Percentiles rank a stretch among this genome's conserved stretches.
These are phyloP conservation scores for Drosophila helvetica DNA, from an alignment of 2,888 invertebrate genomes.

Conservation along the genomic window DNA sequence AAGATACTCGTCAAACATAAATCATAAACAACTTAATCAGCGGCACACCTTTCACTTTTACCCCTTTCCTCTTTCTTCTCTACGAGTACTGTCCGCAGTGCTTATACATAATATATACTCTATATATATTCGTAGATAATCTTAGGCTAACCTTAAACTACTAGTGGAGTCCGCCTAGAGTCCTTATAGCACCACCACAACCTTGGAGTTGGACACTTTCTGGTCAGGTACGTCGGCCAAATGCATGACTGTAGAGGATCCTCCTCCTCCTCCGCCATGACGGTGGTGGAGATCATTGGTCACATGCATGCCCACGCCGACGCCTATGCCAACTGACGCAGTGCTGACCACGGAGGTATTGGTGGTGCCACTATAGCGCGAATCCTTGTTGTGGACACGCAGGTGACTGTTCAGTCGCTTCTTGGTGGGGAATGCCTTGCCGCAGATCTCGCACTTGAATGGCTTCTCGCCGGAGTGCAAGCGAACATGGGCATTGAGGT, in stretches of 20 bases:
- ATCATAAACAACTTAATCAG: neutral
- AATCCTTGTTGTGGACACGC: slow-evolving; percentile 80
- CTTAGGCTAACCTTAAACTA: slow-evolving; percentile 24
- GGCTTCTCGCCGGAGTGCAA: slow-evolving; percentile 82
- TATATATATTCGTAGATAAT: neutral
- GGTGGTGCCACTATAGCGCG: slow-evolving; percentile 1
- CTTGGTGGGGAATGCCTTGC: slow-evolving; percentile 80
- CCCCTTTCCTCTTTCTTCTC: too few relatives aligned
- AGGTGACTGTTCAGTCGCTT: slow-evolving; percentile 82
- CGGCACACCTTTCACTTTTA: too few relatives aligned
- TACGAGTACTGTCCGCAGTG: neutral
- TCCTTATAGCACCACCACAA: slow-evolving; percentile 61
- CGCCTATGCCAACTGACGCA: too few relatives aligned
- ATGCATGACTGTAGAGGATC: neutral
- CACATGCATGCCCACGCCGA: neutral
- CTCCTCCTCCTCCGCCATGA: neutral
- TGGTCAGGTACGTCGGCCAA: slow-evolving; percentile 55
- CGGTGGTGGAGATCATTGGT: neutral
- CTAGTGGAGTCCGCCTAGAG: neutral
- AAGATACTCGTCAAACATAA: neutral
- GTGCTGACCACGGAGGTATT: neutral
- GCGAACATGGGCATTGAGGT: slow-evolving; percentile 82
- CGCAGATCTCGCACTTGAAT: slow-evolving; percentile 78
- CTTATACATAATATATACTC: slow-evolving; percentile 3
- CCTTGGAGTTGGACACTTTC: slow-evolving; percentile 63